Percentiles rank a stretch among this genome's conserved stretches.
phyloP scores from a whole-genome alignment of 2,797 vertebrate genomes.

The Falco rusticolus region DNA sequence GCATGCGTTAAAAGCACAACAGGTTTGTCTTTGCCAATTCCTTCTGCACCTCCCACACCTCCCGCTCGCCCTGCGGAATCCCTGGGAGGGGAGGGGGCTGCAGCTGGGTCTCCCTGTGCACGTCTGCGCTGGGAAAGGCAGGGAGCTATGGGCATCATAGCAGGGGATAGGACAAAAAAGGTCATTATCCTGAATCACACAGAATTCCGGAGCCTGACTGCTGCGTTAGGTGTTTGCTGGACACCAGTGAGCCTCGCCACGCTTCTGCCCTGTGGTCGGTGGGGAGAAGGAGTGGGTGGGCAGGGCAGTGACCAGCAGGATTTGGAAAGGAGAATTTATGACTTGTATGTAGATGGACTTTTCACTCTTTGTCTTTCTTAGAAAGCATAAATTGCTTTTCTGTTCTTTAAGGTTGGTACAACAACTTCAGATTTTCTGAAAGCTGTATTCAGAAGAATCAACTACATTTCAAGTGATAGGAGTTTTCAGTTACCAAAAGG shows the following conservation, averaged over 20 bases:
- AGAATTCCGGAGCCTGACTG: not conserved
- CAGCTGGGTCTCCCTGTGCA: not conserved
- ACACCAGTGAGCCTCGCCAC: rapidly evolving
- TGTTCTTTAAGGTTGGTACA: not conserved
- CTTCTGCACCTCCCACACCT: not conserved
- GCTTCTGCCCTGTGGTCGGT: not conserved
- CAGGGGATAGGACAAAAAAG: no score
- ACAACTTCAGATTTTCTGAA: not conserved
- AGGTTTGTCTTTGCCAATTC: no score
- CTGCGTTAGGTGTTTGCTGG: not conserved
- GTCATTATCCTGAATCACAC: rapidly evolving
- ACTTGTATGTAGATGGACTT: not conserved
- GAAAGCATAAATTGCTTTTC: not conserved
- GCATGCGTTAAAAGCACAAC: rapidly evolving
- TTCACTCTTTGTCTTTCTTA: not conserved
- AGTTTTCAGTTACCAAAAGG: not conserved
- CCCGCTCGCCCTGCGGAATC: not conserved
- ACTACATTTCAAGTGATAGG: not conserved
- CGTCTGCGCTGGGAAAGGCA: not conserved
- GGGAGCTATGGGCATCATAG: not conserved
- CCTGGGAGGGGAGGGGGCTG: not conserved
- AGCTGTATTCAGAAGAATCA: not conserved
- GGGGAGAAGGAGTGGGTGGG: not conserved
- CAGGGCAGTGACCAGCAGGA: not conserved
- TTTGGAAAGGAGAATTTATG: not conserved